Percentiles rank a stretch among this genome's conserved stretches.
phyloP scores from a whole-genome alignment of 2,797 vertebrate species.

The Sphaeramia orbicularis region DNA sequence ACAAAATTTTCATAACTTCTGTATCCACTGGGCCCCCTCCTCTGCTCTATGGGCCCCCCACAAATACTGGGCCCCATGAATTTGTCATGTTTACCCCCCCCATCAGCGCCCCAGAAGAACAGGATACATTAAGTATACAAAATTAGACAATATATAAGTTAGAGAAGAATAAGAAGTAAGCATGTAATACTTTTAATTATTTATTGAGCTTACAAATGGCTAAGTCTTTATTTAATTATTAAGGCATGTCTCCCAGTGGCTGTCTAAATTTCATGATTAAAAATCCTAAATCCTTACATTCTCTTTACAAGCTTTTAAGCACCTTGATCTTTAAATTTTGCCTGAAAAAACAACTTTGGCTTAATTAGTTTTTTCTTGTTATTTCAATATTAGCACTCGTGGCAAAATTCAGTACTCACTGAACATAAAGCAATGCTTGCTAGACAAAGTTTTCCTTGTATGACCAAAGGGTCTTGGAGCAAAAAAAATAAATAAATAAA shows the following conservation, averaged over 20 bases:
- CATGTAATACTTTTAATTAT: constrained; percentile 8
- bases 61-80: too few species aligned
- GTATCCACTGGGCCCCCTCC: too few species aligned
- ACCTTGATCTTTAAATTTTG: constrained; percentile 43
- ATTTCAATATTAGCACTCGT: constrained; percentile 1
- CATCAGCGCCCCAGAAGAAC: too few species aligned
- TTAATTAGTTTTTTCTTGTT: constrained; percentile 23
- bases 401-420: constrained; percentile 14
- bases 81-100: too few species aligned
- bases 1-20: too few species aligned
- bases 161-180: not conserved
- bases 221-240: constrained; percentile 9
- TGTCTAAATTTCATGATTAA: constrained; percentile 14
- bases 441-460: constrained; percentile 5
- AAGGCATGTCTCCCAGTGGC: constrained; percentile 14
- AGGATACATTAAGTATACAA: too few species aligned
- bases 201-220: constrained; percentile 6
- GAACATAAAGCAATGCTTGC: constrained; percentile 9
- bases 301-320: constrained; percentile 31
- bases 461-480: not conserved
- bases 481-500: not conserved
- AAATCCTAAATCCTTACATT: constrained; percentile 10
- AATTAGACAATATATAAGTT: too few species aligned
- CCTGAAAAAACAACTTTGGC: constrained; percentile 1
- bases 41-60: too few species aligned